These are phyloP conservation scores for Mactromeris polynyma DNA, from an alignment of 2,888 invertebrate species.

Conservation along the genomic window DNA sequence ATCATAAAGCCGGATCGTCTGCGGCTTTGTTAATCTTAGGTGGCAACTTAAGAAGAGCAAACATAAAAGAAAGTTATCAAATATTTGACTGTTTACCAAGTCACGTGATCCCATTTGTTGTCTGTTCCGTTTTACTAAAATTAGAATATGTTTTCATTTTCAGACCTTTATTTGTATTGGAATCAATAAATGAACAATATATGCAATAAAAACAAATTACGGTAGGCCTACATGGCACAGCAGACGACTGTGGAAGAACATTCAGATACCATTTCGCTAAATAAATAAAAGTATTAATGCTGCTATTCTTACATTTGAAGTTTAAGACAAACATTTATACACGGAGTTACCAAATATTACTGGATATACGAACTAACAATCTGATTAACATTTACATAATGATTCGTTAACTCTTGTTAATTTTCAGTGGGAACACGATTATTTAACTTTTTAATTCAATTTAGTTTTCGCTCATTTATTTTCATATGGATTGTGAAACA, in stretches of 20 bases:
- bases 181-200: background rate
- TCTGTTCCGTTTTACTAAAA: background rate
- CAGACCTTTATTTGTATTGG: background rate
- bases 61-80: background rate
- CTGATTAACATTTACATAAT: too few relatives aligned
- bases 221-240: background rate
- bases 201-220: background rate
- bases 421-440: too few relatives aligned
- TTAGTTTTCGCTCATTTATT: too few relatives aligned
- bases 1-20: background rate
- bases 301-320: background rate
- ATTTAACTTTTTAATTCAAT: too few relatives aligned
- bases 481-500: too few relatives aligned
- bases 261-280: background rate
- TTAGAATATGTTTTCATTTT: background rate
- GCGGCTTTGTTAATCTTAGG: background rate
- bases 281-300: background rate
- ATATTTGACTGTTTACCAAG: background rate
- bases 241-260: background rate
- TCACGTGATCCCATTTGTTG: background rate
- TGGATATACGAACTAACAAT: too few relatives aligned
- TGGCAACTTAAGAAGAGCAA: background rate
- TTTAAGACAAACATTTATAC: background rate
- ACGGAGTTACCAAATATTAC: background rate
- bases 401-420: too few relatives aligned